Base-by-base conservation (phyloP, 2,888 invertebrate species). In the Epirrhoe tristata region DNA sequence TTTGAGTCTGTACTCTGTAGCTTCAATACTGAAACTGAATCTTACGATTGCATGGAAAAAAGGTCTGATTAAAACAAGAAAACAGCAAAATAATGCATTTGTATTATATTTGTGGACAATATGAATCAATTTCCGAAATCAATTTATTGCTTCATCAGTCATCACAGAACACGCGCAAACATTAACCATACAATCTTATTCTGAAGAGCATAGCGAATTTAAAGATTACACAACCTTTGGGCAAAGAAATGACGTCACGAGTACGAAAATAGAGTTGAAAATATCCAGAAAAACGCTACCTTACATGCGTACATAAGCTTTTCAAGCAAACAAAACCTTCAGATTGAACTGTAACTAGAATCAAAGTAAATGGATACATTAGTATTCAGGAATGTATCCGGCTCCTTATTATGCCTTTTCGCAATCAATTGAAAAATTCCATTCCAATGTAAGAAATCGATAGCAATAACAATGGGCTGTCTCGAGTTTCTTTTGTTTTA, bases 331-430 rank as follows among this genome's bases (percentile, higher is more conserved):
- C 67, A 52, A 51, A 64, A 51, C 63, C 67, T 67, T 67, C 60
- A 56, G 60, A 55, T 59, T 67, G 46, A 59, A 59, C 67, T 63
- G 53, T 54, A 67, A 53, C 58, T 65, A 55, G 64, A 65, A 64
- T 59, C 60, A 55, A 53, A 66, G 66, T 56, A 68, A 69, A 73
- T 71, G 32, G 51, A 59, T 66, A 56, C 63, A 66, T 73, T 71
- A 70, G 58, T 63, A 71, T 73, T 71, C 71, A 65, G 56, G 34
- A 48, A 14, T 48, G 39, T 43, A 63, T 58, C 53, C 61, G 54
- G 60, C 57, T 60, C 52, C 39, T 53, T 63, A 55, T 56, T 17
- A 51, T 56, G 66, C 58, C 59, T 66, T 73, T 73, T 73, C 66
- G 61, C 68, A 65, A 68, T 71, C 68, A 67, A 67, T 69, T 63